Evolutionary conservation across 2,888 invertebrate genomes (phyloP).

Genomic region (Synergus umbraculus): DNA sequence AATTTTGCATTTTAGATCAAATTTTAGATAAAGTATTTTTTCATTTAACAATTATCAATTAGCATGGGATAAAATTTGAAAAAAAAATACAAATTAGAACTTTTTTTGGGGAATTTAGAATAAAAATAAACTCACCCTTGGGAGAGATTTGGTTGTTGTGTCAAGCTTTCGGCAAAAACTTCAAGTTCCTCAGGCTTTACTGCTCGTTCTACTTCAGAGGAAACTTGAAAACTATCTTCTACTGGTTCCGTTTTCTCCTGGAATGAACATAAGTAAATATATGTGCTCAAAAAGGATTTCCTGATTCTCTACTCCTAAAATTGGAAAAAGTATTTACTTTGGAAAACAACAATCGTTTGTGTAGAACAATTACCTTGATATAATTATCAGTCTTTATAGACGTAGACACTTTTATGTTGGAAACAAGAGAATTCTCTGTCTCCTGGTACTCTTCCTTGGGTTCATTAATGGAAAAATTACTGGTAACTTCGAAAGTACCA

Average conservation of each 20-base stretch:
- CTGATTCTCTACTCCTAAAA: background rate
- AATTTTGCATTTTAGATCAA: background rate
- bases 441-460: conserved; percentile 41
- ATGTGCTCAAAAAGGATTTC: background rate
- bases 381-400: conserved; percentile 15
- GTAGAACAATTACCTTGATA: conserved; percentile 21
- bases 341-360: background rate
- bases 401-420: conserved; percentile 18
- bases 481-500: conserved; percentile 51
- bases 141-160: conserved; percentile 72
- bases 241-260: conserved; percentile 50
- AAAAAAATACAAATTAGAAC: background rate
- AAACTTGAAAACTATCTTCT: conserved; percentile 47
- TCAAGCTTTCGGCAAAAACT: conserved; percentile 68
- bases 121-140: conserved; percentile 68
- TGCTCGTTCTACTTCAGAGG: conserved; percentile 45
- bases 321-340: conserved; percentile 22
- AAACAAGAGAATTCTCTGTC: conserved; percentile 23
- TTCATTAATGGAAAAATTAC: conserved; percentile 61
- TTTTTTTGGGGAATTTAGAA: background rate
- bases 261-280: background rate
- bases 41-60: background rate
- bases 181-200: conserved; percentile 58
- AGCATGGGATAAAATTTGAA: background rate
- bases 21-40: background rate